Base-by-base conservation (phyloP, 2,797 vertebrate genomes). In the Craterocephalus amniculus region DNA sequence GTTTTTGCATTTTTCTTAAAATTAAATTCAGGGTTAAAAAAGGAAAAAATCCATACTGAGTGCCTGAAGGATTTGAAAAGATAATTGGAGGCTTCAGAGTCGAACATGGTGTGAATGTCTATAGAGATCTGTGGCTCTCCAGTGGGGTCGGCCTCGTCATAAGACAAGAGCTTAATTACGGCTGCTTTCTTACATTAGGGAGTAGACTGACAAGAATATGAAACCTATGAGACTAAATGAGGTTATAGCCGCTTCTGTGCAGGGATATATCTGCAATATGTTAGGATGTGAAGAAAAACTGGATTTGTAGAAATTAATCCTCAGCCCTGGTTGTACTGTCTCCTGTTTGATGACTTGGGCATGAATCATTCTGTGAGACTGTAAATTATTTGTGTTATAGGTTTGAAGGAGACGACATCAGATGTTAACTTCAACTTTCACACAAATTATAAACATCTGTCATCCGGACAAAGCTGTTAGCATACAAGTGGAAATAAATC, bases 81-180 rank as follows among this genome's bases (percentile, higher is more conserved):
- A 80, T 80, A 88, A 85, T 78, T 84, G 76, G 66, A 64, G 70
- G 63, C 56, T 64, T 68, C 65, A 60, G 63, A 34, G 49, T 34
- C 67, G 62, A 66, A 51, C 48, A 24, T 54, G 36, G 72, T 58
- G 36, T 69, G 51, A 67, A 69, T 74, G 74, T 75, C 69, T 6
- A 8, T 51, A 66, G 87, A 77, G 54, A 69, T 48, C 16, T 70
- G 64, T 0, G 63, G 58, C 63, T 70, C 74, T 71, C 70, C 56
- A 72, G 49, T 66, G 82, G 84, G 84, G 80, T 86, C 77, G 63
- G 68, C 65, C 76, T 55, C 63, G 56, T 84, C 81, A 74, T 67
- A 27, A 65, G 72, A 73, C 4, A 2, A 24, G 57, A 45, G 55
- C 78, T 80, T 85, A 81, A 89, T 84, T 85, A 81, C 71, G 51